Percentiles rank a stretch among this genome's conserved stretches.
Conservation (phyloP, 2,113 vertebrate species). For the Pelecanoides urinatrix region DNA sequence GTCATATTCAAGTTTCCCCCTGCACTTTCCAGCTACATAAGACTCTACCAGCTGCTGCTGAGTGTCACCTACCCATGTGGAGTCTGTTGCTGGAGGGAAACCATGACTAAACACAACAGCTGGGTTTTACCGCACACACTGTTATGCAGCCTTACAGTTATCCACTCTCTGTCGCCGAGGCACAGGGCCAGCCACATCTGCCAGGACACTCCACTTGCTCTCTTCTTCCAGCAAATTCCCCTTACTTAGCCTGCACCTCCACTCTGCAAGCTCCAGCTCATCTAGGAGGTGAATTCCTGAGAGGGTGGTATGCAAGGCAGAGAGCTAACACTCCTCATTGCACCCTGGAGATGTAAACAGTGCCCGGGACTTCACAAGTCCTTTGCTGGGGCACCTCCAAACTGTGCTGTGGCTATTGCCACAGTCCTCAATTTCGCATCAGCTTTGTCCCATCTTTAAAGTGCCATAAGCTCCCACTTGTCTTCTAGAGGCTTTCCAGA, state of each 20-base stretch:
- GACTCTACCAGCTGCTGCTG: neutral
- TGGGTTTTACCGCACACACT: neutral
- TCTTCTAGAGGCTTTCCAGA: neutral
- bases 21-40: neutral
- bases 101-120: neutral
- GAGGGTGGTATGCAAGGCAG: fast-evolving
- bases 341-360: neutral
- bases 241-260: neutral
- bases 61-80: neutral
- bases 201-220: neutral
- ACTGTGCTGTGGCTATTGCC: neutral
- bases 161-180: fast-evolving
- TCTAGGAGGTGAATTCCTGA: neutral
- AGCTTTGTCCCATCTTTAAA: neutral
- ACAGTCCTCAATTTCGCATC: neutral
- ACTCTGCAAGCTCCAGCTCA: neutral
- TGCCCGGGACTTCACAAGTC: neutral
- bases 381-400: neutral
- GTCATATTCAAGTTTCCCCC: neutral
- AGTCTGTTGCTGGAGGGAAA: neutral
- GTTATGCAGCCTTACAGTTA: fast-evolving
- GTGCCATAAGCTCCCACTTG: neutral
- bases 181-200: neutral
- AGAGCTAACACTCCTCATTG: neutral
- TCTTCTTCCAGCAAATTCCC: neutral